Conservation (phyloP, 2,113 vertebrate species). For the Sphyrna mokarran region DNA sequence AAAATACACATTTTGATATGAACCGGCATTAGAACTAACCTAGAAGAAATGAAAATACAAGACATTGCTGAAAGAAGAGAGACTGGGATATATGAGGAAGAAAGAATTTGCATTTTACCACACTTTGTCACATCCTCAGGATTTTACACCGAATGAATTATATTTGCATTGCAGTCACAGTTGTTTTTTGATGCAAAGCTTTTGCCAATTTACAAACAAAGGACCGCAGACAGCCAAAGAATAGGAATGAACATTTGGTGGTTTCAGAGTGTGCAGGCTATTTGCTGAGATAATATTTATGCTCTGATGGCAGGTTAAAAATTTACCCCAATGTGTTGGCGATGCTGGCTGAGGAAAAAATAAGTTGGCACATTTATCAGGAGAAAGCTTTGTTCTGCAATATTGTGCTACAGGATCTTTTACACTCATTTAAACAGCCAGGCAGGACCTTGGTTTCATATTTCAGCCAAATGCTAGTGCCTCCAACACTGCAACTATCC, state of each 20-base stretch:
- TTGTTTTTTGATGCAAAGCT: not conserved
- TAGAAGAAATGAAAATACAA: not conserved
- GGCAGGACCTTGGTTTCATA: not conserved
- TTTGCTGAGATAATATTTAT: not conserved
- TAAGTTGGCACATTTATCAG: not conserved
- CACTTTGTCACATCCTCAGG: too few species aligned
- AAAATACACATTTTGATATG: not conserved
- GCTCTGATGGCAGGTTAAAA: not conserved
- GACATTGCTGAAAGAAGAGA: not conserved
- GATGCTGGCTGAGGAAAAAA: not conserved
- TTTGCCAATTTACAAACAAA: not conserved
- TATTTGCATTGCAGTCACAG: not conserved
- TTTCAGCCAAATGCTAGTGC: not conserved
- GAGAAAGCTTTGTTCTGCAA: not conserved
- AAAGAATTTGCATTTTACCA: not conserved
- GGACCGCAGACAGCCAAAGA: not conserved
- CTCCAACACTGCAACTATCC: not conserved
- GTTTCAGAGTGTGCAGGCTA: not conserved
- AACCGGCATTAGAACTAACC: not conserved
- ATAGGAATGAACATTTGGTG: not conserved
- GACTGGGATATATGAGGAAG: not conserved
- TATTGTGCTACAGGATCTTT: not conserved
- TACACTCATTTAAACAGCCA: not conserved
- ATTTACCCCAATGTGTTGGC: not conserved
- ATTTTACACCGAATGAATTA: constrained; percentile 11